Evolutionary conservation across 2,888 invertebrate genomes (phyloP).

Genomic region (Branchellion lobata): DNA sequence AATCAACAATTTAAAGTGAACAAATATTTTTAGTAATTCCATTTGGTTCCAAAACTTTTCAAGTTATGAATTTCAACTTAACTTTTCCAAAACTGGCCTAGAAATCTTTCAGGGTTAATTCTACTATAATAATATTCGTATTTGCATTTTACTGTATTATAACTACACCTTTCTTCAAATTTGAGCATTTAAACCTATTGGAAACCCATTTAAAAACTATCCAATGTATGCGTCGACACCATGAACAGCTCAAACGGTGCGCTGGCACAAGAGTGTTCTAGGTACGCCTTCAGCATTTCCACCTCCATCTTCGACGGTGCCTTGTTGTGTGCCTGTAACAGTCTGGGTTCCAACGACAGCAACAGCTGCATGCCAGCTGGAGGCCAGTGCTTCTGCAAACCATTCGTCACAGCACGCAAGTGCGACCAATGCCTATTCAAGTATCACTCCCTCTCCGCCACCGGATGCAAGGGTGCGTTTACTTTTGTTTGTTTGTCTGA

Average conservation of each 20-base stretch:
- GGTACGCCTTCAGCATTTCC: conserved; percentile 52
- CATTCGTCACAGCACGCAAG: conserved; percentile 54
- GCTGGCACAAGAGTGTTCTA: background rate
- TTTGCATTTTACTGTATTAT: too few relatives aligned
- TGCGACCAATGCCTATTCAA: conserved; percentile 55
- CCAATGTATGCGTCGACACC: too few relatives aligned
- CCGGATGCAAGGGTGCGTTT: conserved; percentile 54
- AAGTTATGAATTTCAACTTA: background rate
- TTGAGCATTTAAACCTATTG: too few relatives aligned
- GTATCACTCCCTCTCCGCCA: conserved; percentile 51
- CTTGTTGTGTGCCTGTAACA: conserved; percentile 55
- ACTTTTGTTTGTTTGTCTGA: background rate
- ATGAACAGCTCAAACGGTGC: background rate
- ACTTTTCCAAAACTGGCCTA: background rate
- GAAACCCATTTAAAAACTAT: too few relatives aligned
- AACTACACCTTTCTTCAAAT: too few relatives aligned
- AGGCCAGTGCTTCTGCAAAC: conserved; percentile 56
- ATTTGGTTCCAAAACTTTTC: too few relatives aligned
- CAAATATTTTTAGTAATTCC: background rate
- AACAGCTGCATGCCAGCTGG: conserved; percentile 51
- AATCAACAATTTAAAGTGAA: conserved; percentile 51
- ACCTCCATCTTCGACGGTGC: conserved; percentile 53
- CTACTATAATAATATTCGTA: too few relatives aligned
- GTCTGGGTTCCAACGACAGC: conserved; percentile 51
- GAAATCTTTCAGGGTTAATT: background rate